Base-by-base conservation (phyloP, 2,888 invertebrate species). In the Drosophila sordidula region DNA sequence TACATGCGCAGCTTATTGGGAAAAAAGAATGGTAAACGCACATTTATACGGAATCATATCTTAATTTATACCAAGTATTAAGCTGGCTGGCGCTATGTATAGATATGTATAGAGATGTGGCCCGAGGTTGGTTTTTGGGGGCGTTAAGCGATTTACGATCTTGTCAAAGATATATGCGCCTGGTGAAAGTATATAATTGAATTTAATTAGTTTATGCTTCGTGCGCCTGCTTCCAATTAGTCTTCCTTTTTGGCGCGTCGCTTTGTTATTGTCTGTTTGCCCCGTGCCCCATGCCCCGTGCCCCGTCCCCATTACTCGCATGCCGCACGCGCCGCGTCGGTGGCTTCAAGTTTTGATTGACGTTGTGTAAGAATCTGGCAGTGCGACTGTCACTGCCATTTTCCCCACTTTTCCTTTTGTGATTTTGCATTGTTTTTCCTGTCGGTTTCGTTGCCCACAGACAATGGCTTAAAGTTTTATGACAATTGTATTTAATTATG, bases 401-500 rank as follows among this genome's bases (percentile, higher is more conserved):
- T 47, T 25, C 32, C 25, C 36, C 26, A 16, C 32, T 54, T 39
- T 18, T 12, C 36, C 18, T 29, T 9, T 22, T 41, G 65, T 64
- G 63, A n/a, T 34, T 22, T 14, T 42, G 49, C 69, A 50, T 64
- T 46, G 45, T 51, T 49, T 44, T 51, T 51, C 29, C 6, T 29
- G n/a, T 51, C 41, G 57, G 18, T 57, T 38, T 62, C 49, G 34
- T 42, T 75, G 59, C 42, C 64, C 51, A 61, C 76, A 70, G 70
- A 89, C 87, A 89, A 89, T 67, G 70, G 89, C 87, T 73, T 70
- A 44, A 80, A 87, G 87, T 70, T 83, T 68, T 83, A 65, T 70
- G 72, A 72, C 84, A 86, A 79, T 86, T 89, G 68, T 70, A 87
- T 84, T 80, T 89, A 89, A 88, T 82, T 89, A 82, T 89, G 84